Evolutionary conservation across 2,888 invertebrate genomes (phyloP), one percentile per base, ranked within the genome.

Genomic region (Aporophyla lueneburgensis): DNA sequence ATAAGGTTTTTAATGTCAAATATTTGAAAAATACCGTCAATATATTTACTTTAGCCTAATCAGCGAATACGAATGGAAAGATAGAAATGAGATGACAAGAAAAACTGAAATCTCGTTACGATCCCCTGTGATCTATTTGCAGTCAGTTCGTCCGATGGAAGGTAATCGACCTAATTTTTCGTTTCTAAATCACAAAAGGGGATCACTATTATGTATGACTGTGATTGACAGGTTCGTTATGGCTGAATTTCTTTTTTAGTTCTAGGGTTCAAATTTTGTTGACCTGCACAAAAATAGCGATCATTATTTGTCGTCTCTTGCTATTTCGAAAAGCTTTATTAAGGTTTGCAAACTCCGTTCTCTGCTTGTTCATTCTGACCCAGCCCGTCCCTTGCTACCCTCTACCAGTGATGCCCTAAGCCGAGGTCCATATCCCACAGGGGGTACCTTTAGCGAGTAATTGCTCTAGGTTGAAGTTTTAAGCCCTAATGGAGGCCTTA

Each of bases 91-190:
- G 70, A 83, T 71, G 84, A 79, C 62, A 71, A 53, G 43, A 65
- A 67, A 59, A 70, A 43, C 63, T 71, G 54, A 33, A 43, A 68
- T 74, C 73, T 78, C 74, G 54, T 81, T 79, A 74, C 54, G 43
- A 59, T 59, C 9, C 53, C 19, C 21, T 58, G 81, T 68, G 84
- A 78, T 81, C 70, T 71, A 83, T 81, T 83, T 71, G 49, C 73
- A 63, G 65, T 16, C 61, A 79, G 49, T 74, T 71, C n/a, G 43
- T 74, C 74, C 14, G 54, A 40, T 54, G 43, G 54, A 43, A 74
- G 54, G 61, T 83, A 73, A 78, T 73, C 49, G 73, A 54, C 54
- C 16, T 78, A 83, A 78, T 81, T 81, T 83, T 81, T 81, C 71
- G 12, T 67, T 78, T 54, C 24, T 33, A 58, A 78, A 83, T 78